phyloP scores from a whole-genome alignment of 2,113 vertebrate species.

The Tringa solitaria region DNA sequence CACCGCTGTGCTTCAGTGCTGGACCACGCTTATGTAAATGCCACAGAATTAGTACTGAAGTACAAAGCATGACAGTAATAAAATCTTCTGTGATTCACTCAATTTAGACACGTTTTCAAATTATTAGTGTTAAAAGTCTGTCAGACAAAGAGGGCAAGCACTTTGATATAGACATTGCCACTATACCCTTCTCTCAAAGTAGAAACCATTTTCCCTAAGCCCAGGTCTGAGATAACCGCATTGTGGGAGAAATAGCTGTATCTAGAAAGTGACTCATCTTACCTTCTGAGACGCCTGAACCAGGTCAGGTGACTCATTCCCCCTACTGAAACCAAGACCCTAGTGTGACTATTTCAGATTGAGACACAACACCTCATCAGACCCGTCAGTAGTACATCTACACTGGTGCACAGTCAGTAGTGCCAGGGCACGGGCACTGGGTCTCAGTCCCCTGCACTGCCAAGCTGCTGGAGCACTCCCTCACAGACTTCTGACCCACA shows the following conservation, averaged over 20 bases:
- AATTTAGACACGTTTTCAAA: neutral
- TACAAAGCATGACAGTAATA: neutral
- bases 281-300: neutral
- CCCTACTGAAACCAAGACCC: neutral
- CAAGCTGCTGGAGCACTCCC: neutral
- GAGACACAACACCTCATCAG: neutral
- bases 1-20: neutral
- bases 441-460: neutral
- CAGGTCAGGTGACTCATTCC: neutral
- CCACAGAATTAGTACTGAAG: neutral
- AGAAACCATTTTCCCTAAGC: neutral
- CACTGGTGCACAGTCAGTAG: neutral
- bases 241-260: neutral
- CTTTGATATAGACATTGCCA: neutral
- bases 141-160: neutral
- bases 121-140: neutral
- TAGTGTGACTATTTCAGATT: neutral
- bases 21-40: neutral
- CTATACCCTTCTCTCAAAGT: neutral
- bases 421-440: neutral
- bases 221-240: neutral
- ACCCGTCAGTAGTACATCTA: neutral
- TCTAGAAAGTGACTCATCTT: neutral
- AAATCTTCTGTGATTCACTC: constrained; percentile 3
- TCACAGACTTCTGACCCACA: neutral